Conservation (phyloP, 2,888 invertebrate species). For the Xylota sylvarum region DNA sequence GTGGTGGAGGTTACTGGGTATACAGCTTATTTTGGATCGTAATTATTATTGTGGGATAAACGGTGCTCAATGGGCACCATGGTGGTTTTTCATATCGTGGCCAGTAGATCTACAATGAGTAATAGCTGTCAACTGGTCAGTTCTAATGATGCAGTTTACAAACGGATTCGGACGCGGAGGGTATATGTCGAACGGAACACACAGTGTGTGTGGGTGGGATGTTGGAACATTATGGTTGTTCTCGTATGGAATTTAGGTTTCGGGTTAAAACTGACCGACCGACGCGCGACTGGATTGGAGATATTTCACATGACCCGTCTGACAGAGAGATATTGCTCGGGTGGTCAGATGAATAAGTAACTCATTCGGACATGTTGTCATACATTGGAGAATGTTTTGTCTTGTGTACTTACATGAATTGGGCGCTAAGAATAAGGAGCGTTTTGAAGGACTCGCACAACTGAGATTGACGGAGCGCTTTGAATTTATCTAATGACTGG, state of each 20-base stretch:
- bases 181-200: conserved; percentile 7
- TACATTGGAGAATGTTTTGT: conserved; percentile 59
- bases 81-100: conserved; percentile 70
- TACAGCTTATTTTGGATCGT: conserved; percentile 71
- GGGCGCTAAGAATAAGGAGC: conserved; percentile 1
- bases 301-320: conserved; percentile 68
- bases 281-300: conserved; percentile 35
- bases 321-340: conserved; percentile 73
- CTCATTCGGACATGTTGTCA: conserved; percentile 66
- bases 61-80: conserved; percentile 66
- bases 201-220: conserved; percentile 69
- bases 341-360: conserved; percentile 58
- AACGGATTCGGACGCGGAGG: conserved; percentile 46
- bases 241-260: conserved; percentile 69
- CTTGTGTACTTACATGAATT: conserved; percentile 11
- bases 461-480: neutral
- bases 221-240: conserved; percentile 65
- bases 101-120: conserved; percentile 76
- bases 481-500: too few relatives aligned
- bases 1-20: conserved; percentile 23
- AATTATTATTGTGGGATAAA: conserved; percentile 75
- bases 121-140: conserved; percentile 77
- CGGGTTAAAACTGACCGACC: conserved; percentile 42
- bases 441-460: conserved; percentile 18
- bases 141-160: conserved; percentile 77